Evolutionary conservation across 2,113 vertebrate species (phyloP).

Genomic region (Psittacus erithacus): DNA sequence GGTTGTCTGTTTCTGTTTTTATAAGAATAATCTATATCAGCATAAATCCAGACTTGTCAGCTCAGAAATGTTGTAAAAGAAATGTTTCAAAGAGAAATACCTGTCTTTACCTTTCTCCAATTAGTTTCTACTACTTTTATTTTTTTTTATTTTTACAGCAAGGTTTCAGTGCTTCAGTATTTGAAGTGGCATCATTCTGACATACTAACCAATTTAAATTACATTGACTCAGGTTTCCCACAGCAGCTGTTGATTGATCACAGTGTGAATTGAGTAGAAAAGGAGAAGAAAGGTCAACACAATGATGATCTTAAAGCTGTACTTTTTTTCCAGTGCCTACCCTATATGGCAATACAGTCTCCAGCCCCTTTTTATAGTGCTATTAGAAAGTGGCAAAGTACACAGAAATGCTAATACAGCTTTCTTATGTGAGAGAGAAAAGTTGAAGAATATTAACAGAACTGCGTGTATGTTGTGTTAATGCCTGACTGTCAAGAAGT

Average conservation of each 20-base stretch:
- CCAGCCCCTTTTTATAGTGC: not conserved
- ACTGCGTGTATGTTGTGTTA: not conserved
- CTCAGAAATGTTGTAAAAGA: not conserved
- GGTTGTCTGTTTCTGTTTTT: not conserved
- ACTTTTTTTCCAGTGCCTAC: not conserved
- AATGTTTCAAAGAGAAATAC: not conserved
- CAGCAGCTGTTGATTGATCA: constrained; percentile 48
- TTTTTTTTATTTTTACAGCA: not conserved
- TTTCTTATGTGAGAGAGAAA: not conserved
- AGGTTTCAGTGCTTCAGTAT: not conserved
- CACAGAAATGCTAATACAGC: not conserved
- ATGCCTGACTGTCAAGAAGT: not conserved
- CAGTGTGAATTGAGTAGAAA: constrained; percentile 7
- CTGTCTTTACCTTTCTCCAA: not conserved
- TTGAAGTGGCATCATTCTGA: constrained; percentile 30
- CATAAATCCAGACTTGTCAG: not conserved
- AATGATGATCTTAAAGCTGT: constrained; percentile 30
- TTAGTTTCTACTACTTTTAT: not conserved
- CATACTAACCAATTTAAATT: constrained; percentile 41
- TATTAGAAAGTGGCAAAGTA: not conserved
- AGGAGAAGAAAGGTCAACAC: constrained; percentile 36
- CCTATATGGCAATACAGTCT: not conserved
- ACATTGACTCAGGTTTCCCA: constrained; percentile 22
- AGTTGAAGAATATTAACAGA: not conserved
- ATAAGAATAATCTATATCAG: not conserved